Conservation (phyloP, 2,113 vertebrate species). For the Apteryx owenii region DNA sequence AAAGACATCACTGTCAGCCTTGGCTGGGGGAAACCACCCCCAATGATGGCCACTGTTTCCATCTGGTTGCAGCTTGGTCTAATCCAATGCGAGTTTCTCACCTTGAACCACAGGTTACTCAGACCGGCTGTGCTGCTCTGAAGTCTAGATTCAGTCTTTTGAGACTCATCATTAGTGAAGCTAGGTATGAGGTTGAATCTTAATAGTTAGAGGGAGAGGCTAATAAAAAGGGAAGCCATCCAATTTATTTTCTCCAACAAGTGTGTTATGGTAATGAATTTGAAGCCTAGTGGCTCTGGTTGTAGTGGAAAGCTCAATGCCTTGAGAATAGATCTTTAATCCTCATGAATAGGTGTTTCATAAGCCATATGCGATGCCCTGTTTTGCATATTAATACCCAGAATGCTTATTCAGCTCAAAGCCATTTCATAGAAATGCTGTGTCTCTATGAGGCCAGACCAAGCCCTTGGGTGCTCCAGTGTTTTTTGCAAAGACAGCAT, state of each 20-base stretch:
- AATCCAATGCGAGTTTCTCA: background rate
- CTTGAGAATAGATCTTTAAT: conserved; percentile 48
- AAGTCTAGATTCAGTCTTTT: conserved; percentile 15
- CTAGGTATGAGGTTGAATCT: conserved; percentile 38
- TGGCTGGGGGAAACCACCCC: background rate
- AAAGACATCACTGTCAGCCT: background rate
- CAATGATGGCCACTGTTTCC: background rate
- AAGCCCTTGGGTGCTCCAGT: background rate
- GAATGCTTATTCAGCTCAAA: conserved; percentile 42
- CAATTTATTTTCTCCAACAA: background rate
- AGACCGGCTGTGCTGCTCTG: background rate
- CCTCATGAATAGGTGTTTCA: conserved; percentile 48
- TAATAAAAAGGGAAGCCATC: conserved; percentile 49
- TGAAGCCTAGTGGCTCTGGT: conserved; percentile 16
- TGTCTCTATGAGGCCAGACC: background rate
- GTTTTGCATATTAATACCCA: conserved; percentile 63
- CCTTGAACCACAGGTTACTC: conserved; percentile 30
- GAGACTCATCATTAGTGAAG: conserved; percentile 28
- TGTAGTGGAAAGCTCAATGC: conserved; percentile 14
- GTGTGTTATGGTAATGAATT: conserved; percentile 46
- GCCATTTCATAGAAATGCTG: background rate
- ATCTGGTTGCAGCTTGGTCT: background rate
- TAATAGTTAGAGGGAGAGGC: conserved; percentile 11
- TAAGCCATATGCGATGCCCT: conserved; percentile 32
- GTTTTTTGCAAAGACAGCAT: background rate